phyloP scores from a whole-genome alignment of 1,140 invertebrate species.

The Drosophila mauritiana region DNA sequence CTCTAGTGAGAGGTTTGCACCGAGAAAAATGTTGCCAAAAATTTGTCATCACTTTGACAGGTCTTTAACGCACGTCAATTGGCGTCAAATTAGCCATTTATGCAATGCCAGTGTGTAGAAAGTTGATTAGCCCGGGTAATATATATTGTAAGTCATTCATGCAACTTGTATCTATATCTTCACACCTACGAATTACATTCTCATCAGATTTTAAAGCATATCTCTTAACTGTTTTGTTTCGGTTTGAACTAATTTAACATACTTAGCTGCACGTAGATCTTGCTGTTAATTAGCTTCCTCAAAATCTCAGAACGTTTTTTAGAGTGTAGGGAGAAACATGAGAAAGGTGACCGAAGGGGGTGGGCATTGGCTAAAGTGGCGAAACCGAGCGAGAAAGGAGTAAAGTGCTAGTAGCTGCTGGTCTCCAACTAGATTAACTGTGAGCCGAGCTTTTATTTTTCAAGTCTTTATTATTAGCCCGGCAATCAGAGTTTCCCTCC shows the following conservation, averaged over 20 bases:
- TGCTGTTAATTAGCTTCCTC: neutral
- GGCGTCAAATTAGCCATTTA: neutral
- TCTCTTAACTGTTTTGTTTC: no score
- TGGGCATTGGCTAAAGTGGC: neutral
- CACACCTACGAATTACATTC: no score
- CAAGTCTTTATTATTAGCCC: slow-evolving; percentile 73
- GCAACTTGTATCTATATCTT: no score
- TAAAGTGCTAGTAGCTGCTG: slow-evolving; percentile 44
- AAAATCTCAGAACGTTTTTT: slow-evolving; percentile 7
- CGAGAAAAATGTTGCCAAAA: slow-evolving; percentile 21
- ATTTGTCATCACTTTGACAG: slow-evolving; percentile 9
- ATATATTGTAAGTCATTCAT: no score
- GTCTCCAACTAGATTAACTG: slow-evolving; percentile 74
- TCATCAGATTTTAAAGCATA: no score
- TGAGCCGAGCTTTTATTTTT: slow-evolving; percentile 63
- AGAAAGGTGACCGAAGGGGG: slow-evolving; percentile 1
- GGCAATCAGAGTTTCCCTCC: slow-evolving; percentile 19
- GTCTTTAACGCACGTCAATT: neutral
- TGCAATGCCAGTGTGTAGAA: neutral
- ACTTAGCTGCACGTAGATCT: no score
- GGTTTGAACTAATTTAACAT: no score
- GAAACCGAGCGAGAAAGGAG: slow-evolving; percentile 27
- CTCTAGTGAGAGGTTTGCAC: slow-evolving; percentile 59
- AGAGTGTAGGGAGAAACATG: neutral
- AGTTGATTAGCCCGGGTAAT: neutral